Percentiles rank a stretch among this genome's conserved stretches.
Evolutionary conservation across 2,797 vertebrate species (phyloP).

Genomic region (Anableps anableps): DNA sequence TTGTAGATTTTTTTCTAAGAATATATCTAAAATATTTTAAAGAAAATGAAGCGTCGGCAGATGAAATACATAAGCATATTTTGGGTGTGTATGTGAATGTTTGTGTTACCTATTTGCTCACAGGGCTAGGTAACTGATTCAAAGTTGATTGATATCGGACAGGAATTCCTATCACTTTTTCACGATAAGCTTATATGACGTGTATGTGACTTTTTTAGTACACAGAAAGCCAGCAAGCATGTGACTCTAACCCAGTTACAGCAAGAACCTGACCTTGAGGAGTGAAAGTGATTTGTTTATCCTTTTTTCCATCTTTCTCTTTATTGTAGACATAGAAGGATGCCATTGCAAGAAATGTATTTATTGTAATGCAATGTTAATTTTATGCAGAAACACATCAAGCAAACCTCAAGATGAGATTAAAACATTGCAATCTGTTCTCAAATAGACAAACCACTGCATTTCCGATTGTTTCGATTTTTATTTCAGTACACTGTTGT

Average conservation of each 20-base stretch:
- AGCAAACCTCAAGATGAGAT: not conserved
- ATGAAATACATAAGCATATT: no score
- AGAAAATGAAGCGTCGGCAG: no score
- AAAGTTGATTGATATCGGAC: slow-evolving; percentile 51
- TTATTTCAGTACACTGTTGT: not conserved
- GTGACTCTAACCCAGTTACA: slow-evolving; percentile 68
- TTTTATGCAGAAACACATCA: not conserved
- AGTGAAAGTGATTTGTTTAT: slow-evolving; percentile 72
- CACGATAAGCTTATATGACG: slow-evolving; percentile 8
- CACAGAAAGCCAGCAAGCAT: slow-evolving; percentile 5
- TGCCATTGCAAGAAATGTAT: not conserved
- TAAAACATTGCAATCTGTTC: not conserved
- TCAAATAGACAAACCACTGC: not conserved
- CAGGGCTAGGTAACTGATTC: slow-evolving; percentile 42
- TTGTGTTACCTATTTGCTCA: slow-evolving; percentile 26
- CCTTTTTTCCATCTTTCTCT: slow-evolving; percentile 38
- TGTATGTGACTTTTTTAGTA: slow-evolving; percentile 53
- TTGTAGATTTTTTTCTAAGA: no score
- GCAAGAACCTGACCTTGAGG: slow-evolving; percentile 62
- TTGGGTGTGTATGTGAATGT: slow-evolving; percentile 8
- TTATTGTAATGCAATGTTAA: not conserved
- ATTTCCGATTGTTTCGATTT: not conserved
- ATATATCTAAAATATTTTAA: no score
- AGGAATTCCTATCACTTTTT: slow-evolving; percentile 36
- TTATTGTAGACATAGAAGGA: slow-evolving; percentile 7